Percentiles rank a stretch among this genome's conserved stretches.
Conservation (phyloP, 2,113 vertebrate species). For the Capreolus pygargus region DNA sequence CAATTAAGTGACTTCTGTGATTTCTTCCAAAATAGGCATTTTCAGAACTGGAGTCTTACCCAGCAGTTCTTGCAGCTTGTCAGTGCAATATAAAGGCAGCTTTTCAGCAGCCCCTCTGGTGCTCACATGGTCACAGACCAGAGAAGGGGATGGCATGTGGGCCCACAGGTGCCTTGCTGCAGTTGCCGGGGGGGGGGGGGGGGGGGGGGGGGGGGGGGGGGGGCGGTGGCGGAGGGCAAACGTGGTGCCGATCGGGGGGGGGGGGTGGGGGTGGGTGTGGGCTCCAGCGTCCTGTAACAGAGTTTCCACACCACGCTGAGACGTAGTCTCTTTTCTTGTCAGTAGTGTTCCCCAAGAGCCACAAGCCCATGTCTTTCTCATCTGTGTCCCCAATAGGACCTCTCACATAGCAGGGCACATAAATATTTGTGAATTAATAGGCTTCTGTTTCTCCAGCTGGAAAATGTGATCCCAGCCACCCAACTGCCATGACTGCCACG, state of each 20-base stretch:
- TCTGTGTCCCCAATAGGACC: neutral
- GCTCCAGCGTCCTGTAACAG: rapidly evolving
- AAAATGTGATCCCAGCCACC: neutral
- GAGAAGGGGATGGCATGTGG: neutral
- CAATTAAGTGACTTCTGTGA: neutral
- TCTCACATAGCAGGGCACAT: neutral
- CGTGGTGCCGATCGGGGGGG: no score
- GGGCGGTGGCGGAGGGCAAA: no score
- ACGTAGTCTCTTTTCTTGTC: neutral
- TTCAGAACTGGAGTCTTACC: neutral
- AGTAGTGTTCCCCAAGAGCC: neutral
- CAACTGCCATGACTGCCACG: rapidly evolving
- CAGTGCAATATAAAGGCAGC: neutral
- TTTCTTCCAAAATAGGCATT: neutral
- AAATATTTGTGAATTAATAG: neutral
- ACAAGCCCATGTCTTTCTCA: neutral
- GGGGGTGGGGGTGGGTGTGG: neutral
- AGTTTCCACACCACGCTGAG: no score
- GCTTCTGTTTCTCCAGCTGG: neutral
- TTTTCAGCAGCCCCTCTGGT: no score
- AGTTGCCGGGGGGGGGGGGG: no score
- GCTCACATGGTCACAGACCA: neutral
- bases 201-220: no score
- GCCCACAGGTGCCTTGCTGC: neutral
- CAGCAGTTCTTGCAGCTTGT: neutral